A percentile compares a stretch with the other conserved stretches of the same genome.
These are phyloP conservation scores for Pinctada fucata DNA, from an alignment of 2,888 invertebrate species.

Conservation along the genomic window DNA sequence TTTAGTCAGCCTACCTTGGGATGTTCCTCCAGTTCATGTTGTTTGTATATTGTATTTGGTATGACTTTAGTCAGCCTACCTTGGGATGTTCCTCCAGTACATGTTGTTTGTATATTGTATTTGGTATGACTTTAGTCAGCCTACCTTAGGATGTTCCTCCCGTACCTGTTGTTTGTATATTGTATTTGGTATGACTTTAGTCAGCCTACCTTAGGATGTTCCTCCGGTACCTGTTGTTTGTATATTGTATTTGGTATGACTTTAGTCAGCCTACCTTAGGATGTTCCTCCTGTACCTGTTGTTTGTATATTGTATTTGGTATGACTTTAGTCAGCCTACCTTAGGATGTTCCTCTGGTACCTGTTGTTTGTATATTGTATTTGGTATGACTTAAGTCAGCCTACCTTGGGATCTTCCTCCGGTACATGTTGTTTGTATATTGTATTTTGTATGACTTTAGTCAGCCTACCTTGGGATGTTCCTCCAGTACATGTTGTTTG, in stretches of 20 bases:
- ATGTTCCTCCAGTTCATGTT: too few relatives aligned
- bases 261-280: background rate
- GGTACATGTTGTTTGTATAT: background rate
- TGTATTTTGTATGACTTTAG: background rate
- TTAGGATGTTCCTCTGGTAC: background rate
- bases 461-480: background rate
- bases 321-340: too few relatives aligned
- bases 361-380: background rate
- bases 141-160: background rate
- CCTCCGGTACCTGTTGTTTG: background rate
- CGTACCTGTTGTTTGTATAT: background rate
- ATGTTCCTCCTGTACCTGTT: background rate
- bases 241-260: background rate
- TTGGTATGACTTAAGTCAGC: too few relatives aligned
- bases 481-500: background rate
- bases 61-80: too few relatives aligned
- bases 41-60: too few relatives aligned
- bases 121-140: too few relatives aligned
- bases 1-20: too few relatives aligned
- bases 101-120: background rate
- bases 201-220: background rate
- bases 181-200: background rate
- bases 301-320: background rate
- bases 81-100: background rate
- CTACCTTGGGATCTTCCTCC: background rate